These are phyloP conservation scores for Euschistus heros DNA, from an alignment of 1,140 invertebrate species.

Conservation along the genomic window DNA sequence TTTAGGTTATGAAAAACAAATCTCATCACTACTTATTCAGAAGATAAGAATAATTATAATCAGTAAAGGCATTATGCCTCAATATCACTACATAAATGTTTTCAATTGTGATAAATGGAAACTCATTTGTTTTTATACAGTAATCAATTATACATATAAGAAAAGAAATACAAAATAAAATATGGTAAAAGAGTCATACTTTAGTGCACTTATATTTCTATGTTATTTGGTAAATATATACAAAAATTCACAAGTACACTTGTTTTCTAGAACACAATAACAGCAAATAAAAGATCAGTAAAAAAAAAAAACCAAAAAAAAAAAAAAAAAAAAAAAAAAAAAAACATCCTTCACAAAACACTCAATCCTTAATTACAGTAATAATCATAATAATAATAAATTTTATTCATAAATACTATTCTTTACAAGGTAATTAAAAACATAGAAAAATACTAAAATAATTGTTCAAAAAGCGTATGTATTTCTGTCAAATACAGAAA, in stretches of 20 bases:
- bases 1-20: no score
- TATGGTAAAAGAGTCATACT: background rate
- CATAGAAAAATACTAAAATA: constrained; percentile 20
- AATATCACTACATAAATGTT: no score
- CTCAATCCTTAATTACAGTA: constrained; percentile 5
- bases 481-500: constrained; percentile 19
- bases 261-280: no score
- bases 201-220: constrained; percentile 7
- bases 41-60: no score
- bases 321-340: constrained; percentile 16
- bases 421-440: constrained; percentile 17
- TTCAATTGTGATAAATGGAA: no score
- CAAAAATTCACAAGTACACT: constrained; percentile 12
- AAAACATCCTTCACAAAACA: constrained; percentile 10
- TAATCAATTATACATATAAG: no score
- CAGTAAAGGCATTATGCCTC: no score
- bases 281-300: no score
- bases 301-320: constrained; percentile 8
- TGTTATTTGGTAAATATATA: constrained; percentile 7
- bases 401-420: constrained; percentile 4
- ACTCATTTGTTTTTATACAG: no score
- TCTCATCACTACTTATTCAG: no score
- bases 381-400: background rate
- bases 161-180: no score
- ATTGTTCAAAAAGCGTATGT: constrained; percentile 17